phyloP scores from a whole-genome alignment of 2,113 vertebrate species.

The Ivindomyrus marchei region DNA sequence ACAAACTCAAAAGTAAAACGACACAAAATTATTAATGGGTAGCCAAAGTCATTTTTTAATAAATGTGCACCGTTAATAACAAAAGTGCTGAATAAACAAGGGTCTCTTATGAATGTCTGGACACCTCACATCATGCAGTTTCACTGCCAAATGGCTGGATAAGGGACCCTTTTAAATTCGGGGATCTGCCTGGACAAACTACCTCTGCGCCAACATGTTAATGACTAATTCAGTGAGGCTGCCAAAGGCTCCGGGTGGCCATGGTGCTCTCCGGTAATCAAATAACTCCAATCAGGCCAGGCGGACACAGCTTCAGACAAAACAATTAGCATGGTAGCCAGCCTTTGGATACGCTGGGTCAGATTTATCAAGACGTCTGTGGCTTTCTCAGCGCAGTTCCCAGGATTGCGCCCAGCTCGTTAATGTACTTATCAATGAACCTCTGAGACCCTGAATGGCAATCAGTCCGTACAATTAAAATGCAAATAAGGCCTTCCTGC shows the following conservation, averaged over 20 bases:
- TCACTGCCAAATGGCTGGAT: constrained; percentile 10
- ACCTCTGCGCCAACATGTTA: constrained; percentile 14
- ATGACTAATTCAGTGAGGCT: constrained; percentile 13
- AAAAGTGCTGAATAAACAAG: neutral
- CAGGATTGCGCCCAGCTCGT: constrained; percentile 10
- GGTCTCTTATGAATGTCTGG: neutral
- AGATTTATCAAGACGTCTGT: neutral
- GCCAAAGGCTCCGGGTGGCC: constrained; percentile 14
- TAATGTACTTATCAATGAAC: constrained; percentile 18
- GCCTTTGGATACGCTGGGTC: constrained; percentile 3
- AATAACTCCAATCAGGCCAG: constrained; percentile 10
- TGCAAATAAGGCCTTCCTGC: constrained; percentile 21
- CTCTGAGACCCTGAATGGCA: constrained; percentile 13
- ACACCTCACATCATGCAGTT: neutral
- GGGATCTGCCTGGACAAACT: constrained; percentile 3
- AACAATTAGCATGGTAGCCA: constrained; percentile 7
- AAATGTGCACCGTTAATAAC: neutral
- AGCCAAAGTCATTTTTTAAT: neutral
- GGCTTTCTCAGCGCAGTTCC: neutral
- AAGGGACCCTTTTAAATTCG: neutral
- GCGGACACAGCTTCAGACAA: constrained; percentile 16
- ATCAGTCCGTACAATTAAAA: constrained; percentile 24
- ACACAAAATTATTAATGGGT: neutral
- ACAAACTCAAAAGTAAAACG: neutral
- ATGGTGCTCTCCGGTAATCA: constrained; percentile 10